Percentiles rank a stretch among this genome's conserved stretches.
Conservation (phyloP, 1,140 invertebrate species). For the Protaetia brevitarsis region DNA sequence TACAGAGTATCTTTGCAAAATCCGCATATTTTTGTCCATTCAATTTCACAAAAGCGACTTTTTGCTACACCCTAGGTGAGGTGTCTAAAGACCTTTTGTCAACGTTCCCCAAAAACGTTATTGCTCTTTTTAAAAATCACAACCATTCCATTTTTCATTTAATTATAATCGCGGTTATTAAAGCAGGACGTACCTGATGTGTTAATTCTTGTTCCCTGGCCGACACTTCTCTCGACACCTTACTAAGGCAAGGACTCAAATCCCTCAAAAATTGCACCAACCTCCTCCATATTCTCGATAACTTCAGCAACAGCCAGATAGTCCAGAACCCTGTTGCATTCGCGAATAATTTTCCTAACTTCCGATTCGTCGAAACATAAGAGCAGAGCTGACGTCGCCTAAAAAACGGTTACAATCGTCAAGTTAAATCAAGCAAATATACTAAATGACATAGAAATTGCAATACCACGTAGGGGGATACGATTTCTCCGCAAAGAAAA, state of each 20-base stretch:
- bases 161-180: too few species aligned
- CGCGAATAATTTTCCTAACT: slow-evolving; percentile 96
- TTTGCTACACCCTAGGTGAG: too few species aligned
- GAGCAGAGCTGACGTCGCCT: slow-evolving; percentile 90
- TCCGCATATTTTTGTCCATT: too few species aligned
- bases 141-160: background rate
- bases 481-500: too few species aligned
- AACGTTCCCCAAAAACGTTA: too few species aligned
- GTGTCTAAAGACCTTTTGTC: too few species aligned
- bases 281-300: slow-evolving; percentile 97
- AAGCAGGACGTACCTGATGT: slow-evolving; percentile 71
- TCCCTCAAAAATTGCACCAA: slow-evolving; percentile 96
- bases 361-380: slow-evolving; percentile 99
- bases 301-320: slow-evolving; percentile 98
- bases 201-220: slow-evolving; percentile 92
- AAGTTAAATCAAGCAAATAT: too few species aligned
- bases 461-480: too few species aligned
- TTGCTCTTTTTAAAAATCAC: background rate
- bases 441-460: too few species aligned
- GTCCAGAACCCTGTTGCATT: slow-evolving; percentile 95
- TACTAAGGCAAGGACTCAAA: slow-evolving; percentile 82
- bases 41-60: too few species aligned
- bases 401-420: too few species aligned
- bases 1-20: too few species aligned
- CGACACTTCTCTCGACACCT: slow-evolving; percentile 91